phyloP scores from a whole-genome alignment of 2,888 invertebrate genomes.

The Leptinotarsa haldemani region DNA sequence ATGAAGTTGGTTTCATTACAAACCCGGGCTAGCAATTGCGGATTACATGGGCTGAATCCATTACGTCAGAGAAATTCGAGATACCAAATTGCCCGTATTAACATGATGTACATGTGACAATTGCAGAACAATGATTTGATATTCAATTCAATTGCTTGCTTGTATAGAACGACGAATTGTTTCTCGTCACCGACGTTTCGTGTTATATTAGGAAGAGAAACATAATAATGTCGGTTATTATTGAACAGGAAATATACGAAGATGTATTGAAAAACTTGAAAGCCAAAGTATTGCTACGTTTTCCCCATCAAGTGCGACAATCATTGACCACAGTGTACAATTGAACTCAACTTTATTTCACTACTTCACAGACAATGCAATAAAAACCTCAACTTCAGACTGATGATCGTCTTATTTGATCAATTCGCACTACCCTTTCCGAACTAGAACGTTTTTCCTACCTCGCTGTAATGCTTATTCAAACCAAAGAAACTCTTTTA shows the following conservation, averaged over 20 bases:
- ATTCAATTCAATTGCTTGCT: conserved; percentile 9
- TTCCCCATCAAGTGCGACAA: no score
- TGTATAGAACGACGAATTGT: neutral
- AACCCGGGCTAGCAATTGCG: conserved; percentile 12
- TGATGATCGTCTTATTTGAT: no score
- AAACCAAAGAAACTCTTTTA: no score
- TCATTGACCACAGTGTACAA: no score
- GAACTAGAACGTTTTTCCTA: no score
- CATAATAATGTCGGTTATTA: neutral
- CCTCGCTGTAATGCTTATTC: no score
- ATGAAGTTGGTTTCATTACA: conserved; percentile 16
- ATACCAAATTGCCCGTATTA: conserved; percentile 4
- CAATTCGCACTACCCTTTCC: no score
- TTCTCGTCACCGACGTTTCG: neutral
- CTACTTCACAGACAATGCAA: no score
- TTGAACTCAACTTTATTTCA: no score
- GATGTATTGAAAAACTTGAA: neutral
- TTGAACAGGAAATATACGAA: neutral
- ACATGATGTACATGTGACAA: conserved; percentile 14
- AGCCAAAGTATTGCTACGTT: neutral
- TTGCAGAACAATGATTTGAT: conserved; percentile 12
- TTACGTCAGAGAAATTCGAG: conserved; percentile 2
- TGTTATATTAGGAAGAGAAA: neutral
- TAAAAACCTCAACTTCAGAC: no score
- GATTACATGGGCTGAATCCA: conserved; percentile 5